Base-by-base conservation (phyloP, 2,797 vertebrate species). In the Heteromormyrus szaboi region DNA sequence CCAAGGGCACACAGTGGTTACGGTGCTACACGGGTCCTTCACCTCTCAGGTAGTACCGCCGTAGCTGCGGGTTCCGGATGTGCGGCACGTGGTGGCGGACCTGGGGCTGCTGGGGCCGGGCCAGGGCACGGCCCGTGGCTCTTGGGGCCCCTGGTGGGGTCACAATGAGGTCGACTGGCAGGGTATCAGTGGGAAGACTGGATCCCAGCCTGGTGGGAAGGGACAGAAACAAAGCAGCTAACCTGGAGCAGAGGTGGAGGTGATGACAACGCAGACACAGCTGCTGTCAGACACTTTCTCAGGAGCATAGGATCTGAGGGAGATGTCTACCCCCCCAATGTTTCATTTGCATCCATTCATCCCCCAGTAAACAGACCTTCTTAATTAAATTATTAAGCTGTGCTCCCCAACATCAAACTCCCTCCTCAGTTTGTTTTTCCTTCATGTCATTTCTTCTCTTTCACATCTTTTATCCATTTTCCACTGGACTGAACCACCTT, bases 31-130 rank as follows among this genome's bases (percentile, higher is more conserved):
- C 33, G 88, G 84, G 12, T 85, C n/a, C 84, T 53, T 89, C 90
- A 96, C 96, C 96, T 94, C 94, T 94, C 8, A 96, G 93, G 92
- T 97, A 97, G 92, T 96, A 97, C 92, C 95, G 95, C 33, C 96
- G 93, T 88, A 97, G 94, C 90, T 93, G 95, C 59, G 96, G 95
- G 93, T 97, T 96, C 89, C 96, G 93, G 90, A 97, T 97, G 93
- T 94, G 93, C 17, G 94, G 95, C 89, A 94, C 91, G 88, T 96
- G 95, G 92, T 94, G 91, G 9, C 93, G 93, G 37, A 94, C 2
- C 8, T 89, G 89, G 37, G 91, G 92, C 44, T 14, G 85, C 59
- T 8, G 22, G 25, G 86, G 72, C 19, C 17, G 7, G 9, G 3
- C 17, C 12, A 19, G 19, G 14, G 14, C 22, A n/a, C 9, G 17